Evolutionary conservation across 2,797 vertebrate genomes (phyloP).

Genomic region (Typhlichthys subterraneus): DNA sequence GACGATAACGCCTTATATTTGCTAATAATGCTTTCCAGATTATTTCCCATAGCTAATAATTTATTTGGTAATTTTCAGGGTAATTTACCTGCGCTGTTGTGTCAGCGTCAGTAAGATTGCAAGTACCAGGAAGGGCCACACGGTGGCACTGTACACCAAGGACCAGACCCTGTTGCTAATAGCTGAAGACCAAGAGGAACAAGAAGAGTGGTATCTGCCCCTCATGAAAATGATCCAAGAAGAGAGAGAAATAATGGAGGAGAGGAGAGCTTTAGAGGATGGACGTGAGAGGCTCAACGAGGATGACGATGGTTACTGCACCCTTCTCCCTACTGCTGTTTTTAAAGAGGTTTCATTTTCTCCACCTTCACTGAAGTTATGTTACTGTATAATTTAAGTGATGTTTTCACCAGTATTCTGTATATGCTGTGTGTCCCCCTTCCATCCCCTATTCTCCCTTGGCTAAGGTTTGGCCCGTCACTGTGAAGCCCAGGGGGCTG

Average conservation of each 20-base stretch:
- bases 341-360: slow-evolving; percentile 61
- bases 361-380: neutral
- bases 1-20: too few relatives aligned
- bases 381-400: neutral
- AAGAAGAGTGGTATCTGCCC: slow-evolving; percentile 61
- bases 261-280: slow-evolving; percentile 48
- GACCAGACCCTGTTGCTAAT: slow-evolving; percentile 58
- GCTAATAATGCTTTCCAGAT: neutral
- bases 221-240: slow-evolving; percentile 64
- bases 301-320: slow-evolving; percentile 69
- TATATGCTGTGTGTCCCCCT: neutral
- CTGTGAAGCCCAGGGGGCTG: slow-evolving; percentile 57
- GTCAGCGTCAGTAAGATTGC: slow-evolving; percentile 53
- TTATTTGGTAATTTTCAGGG: slow-evolving; percentile 26
- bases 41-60: neutral
- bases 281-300: slow-evolving; percentile 43
- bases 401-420: neutral
- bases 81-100: slow-evolving; percentile 65
- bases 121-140: slow-evolving; percentile 55
- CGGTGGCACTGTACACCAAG: slow-evolving; percentile 56
- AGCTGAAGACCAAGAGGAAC: slow-evolving; percentile 50
- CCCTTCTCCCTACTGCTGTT: slow-evolving; percentile 54
- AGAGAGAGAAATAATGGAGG: slow-evolving; percentile 12
- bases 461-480: slow-evolving; percentile 64
- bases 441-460: neutral